Evolutionary conservation across 2,888 invertebrate genomes (phyloP).

Genomic region (Aphidoletes aphidimyza): DNA sequence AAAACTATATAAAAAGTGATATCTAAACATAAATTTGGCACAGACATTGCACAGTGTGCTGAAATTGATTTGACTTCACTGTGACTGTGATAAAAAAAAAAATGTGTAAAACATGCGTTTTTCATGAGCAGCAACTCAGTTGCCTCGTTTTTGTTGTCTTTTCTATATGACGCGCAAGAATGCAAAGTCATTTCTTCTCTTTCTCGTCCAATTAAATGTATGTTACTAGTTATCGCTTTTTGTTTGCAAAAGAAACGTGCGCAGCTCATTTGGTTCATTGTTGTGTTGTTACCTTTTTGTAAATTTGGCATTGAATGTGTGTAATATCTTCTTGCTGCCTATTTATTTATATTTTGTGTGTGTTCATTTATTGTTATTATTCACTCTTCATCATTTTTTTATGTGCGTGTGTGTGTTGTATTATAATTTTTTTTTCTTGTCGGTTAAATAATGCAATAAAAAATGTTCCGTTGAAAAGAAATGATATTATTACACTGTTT

Average conservation of each 20-base stretch:
- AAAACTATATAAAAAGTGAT: background rate
- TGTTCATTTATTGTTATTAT: background rate
- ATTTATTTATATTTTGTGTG: background rate
- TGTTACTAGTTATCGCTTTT: background rate
- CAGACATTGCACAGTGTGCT: too few species aligned
- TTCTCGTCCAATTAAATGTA: background rate
- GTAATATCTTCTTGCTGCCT: too few species aligned
- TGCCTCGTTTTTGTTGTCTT: background rate
- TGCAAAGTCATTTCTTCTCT: background rate
- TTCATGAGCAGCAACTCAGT: too few species aligned
- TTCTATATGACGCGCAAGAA: background rate
- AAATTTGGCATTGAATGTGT: constrained; percentile 28
- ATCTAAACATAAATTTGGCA: background rate
- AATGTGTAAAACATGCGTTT: too few species aligned
- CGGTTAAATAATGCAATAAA: background rate
- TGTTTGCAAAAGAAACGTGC: background rate
- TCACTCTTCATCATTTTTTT: background rate
- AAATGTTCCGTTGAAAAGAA: constrained; percentile 32
- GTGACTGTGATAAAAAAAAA: too few species aligned
- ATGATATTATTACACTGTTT: background rate
- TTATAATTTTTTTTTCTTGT: background rate
- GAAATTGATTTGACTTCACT: too few species aligned
- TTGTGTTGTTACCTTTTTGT: background rate
- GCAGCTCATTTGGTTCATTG: background rate
- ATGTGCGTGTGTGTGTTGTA: background rate